Evolutionary conservation across 2,888 invertebrate species (phyloP).

Genomic region (Acleris sparsana): DNA sequence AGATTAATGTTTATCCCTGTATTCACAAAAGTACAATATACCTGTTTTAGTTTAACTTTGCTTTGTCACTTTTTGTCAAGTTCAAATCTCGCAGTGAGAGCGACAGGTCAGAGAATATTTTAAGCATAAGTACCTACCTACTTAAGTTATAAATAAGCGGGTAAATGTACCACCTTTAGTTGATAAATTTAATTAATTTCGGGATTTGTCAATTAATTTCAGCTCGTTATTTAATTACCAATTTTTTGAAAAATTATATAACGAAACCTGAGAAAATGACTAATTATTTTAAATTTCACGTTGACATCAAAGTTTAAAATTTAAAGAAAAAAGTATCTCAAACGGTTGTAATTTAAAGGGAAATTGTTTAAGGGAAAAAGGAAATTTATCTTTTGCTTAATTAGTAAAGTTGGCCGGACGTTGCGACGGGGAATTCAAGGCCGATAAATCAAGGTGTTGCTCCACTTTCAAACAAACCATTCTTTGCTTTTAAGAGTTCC

Average conservation of each 20-base stretch:
- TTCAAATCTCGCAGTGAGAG: no score
- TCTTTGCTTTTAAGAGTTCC: slow-evolving; percentile 61
- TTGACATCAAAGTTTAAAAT: slow-evolving; percentile 38
- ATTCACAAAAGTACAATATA: no score
- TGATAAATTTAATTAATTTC: no score
- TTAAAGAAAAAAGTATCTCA: slow-evolving; percentile 49
- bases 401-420: slow-evolving; percentile 77
- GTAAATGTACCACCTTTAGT: no score
- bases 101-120: no score
- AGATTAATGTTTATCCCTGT: no score
- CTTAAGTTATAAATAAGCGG: no score
- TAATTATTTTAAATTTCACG: slow-evolving; percentile 32
- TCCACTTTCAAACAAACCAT: slow-evolving; percentile 60
- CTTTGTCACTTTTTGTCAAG: no score
- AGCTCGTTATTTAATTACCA: no score
- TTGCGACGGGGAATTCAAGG: slow-evolving; percentile 69
- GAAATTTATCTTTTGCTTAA: slow-evolving; percentile 82
- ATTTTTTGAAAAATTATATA: neutral
- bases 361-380: slow-evolving; percentile 77
- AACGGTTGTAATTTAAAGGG: slow-evolving; percentile 65
- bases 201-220: no score
- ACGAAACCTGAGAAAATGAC: slow-evolving; percentile 1
- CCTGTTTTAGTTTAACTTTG: no score
- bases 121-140: no score
- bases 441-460: slow-evolving; percentile 79